Evolutionary conservation across 2,888 invertebrate species (phyloP).

Genomic region (Caenorhabditis angaria): DNA sequence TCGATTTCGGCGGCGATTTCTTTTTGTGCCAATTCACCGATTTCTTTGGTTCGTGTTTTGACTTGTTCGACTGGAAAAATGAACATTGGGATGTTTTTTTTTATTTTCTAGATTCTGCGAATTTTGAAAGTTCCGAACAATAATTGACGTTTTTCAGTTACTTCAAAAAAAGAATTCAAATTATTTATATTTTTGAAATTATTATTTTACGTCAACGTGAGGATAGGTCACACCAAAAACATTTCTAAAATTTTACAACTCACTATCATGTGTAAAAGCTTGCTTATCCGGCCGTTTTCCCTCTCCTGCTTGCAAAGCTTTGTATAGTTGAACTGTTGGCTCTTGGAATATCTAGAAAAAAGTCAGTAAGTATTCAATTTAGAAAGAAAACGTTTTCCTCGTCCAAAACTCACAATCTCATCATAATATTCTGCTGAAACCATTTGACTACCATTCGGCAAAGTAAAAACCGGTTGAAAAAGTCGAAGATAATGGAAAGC

Average conservation of each 20-base stretch:
- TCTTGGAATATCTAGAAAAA: slow-evolving; percentile 59
- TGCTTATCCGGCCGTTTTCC: slow-evolving; percentile 50
- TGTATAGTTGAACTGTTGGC: slow-evolving; percentile 56
- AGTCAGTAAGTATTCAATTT: background rate
- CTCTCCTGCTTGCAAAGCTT: slow-evolving; percentile 37
- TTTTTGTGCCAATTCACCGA: slow-evolving; percentile 42
- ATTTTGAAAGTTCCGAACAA: too few species aligned
- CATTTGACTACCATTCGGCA: slow-evolving; percentile 46
- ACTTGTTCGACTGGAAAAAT: slow-evolving; percentile 49
- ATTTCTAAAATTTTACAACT: slow-evolving; percentile 19
- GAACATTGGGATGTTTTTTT: too few species aligned
- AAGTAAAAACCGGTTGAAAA: slow-evolving; percentile 54
- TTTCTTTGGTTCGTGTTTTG: slow-evolving; percentile 43
- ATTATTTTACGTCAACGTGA: too few species aligned
- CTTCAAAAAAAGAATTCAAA: too few species aligned
- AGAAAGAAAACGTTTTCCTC: background rate
- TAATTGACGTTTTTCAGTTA: too few species aligned
- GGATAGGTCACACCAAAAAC: too few species aligned
- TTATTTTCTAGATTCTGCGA: too few species aligned
- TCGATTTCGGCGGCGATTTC: slow-evolving; percentile 56
- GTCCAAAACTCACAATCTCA: slow-evolving; percentile 54
- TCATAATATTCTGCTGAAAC: slow-evolving; percentile 67
- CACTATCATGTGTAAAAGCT: slow-evolving; percentile 52
- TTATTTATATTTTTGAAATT: too few species aligned
- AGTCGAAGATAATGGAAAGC: slow-evolving; percentile 64